These are phyloP conservation scores for Crotophaga sulcirostris DNA, from an alignment of 2,113 vertebrate genomes.

Conservation along the genomic window DNA sequence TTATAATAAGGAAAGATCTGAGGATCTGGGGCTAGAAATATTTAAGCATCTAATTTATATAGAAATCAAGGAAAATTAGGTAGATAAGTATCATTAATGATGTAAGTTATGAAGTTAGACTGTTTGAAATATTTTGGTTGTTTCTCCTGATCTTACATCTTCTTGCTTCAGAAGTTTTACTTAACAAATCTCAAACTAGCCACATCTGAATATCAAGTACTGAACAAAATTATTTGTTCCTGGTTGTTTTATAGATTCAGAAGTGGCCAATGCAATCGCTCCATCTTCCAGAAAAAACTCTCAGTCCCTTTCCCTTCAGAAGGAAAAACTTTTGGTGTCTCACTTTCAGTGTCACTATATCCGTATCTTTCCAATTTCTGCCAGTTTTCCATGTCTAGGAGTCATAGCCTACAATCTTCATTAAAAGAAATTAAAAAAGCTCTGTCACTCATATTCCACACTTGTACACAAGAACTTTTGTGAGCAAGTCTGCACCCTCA, in stretches of 20 bases:
- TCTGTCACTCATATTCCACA: neutral
- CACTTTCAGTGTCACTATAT: neutral
- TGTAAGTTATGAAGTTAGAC: neutral
- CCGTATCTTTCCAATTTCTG: neutral
- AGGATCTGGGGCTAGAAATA: neutral
- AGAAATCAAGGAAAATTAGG: conserved; percentile 21
- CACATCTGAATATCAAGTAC: neutral
- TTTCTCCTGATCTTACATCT: neutral
- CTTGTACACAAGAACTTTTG: neutral
- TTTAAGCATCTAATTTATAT: neutral
- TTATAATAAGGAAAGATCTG: neutral
- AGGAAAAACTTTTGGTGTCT: neutral
- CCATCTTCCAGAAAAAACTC: neutral
- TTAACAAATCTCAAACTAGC: neutral
- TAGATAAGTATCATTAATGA: neutral
- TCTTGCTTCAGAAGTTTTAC: neutral
- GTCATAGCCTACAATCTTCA: neutral
- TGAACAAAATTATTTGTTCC: neutral
- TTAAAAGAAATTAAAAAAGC: neutral
- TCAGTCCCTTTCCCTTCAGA: neutral
- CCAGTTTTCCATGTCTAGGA: neutral
- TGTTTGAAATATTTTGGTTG: neutral
- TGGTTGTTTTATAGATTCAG: neutral
- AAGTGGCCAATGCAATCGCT: neutral
- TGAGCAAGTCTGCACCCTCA: neutral